These are phyloP conservation scores for Crossaster papposus DNA, from an alignment of 53 echinoderm and acorn worm genomes.

Conservation along the genomic window DNA sequence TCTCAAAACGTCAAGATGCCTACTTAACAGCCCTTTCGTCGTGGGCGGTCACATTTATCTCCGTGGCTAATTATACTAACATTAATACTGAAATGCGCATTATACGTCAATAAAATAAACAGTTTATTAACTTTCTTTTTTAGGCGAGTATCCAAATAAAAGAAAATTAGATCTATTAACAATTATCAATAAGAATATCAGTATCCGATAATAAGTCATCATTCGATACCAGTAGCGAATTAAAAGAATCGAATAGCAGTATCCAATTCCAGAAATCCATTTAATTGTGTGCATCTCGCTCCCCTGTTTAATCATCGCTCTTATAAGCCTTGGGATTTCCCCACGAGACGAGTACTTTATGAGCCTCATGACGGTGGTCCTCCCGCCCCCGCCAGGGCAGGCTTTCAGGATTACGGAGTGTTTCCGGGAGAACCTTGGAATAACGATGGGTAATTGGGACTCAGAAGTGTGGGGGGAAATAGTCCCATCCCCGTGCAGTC, in stretches of 20 bases:
- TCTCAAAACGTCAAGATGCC: too few species aligned
- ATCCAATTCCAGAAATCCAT: neutral
- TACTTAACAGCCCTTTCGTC: too few species aligned
- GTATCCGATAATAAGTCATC: neutral
- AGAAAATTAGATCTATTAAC: too few species aligned
- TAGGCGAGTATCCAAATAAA: too few species aligned
- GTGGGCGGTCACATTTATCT: too few species aligned
- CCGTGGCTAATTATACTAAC: too few species aligned
- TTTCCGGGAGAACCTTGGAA: neutral
- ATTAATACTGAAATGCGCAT: too few species aligned
- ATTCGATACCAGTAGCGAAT: neutral
- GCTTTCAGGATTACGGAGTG: neutral
- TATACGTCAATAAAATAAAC: too few species aligned
- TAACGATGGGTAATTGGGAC: slow-evolving; percentile 29
- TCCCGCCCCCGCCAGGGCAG: neutral
- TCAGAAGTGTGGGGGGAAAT: neutral
- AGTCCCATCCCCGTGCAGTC: neutral
- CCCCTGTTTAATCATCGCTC: neutral
- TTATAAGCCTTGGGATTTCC: neutral
- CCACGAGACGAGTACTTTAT: neutral
- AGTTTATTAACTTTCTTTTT: too few species aligned
- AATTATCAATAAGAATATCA: neutral
- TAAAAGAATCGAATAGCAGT: neutral
- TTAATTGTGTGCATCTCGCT: neutral
- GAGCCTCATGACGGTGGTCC: neutral